Evolutionary conservation across 2,888 invertebrate genomes (phyloP), one percentile per base, ranked within the genome.

Genomic region (Iselma pallidipennis): DNA sequence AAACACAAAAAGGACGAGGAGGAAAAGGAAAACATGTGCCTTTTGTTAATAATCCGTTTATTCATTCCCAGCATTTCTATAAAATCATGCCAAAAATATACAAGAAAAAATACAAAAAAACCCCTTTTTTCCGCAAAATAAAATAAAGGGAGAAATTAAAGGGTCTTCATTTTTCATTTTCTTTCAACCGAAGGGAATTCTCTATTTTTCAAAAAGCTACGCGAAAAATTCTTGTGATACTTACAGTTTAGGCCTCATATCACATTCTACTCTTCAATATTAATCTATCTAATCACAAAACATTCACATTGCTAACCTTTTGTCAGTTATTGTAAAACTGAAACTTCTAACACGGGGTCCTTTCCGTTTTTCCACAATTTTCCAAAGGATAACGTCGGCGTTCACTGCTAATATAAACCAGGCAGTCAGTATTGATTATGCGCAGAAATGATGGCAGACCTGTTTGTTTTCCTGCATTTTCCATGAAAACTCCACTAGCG

Each of bases 351-450:
- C 28, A 16, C 7, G 9, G 10, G 4, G 2, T 31, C 10, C 14
- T 23, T 10, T 2, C 5, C 42, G 57, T 58, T 59, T 61, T 65
- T 54, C 58, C 49, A 70, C 66, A 64, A 59, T 62, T 69, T 67
- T 67, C 60, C 60, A 70, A 72, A 70, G 69, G 69, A 67, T 69
- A 71, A 70, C 69, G n/a, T n/a, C n/a, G 70, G 68, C 71, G 70
- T 62, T 67, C 61, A 71, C 66, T 67, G 66, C 61, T 66, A 66
- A 69, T 66, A n/a, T n/a, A n/a, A 45, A 45, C 69, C 66, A 71
- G 73, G 71, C 69, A 71, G 71, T 68, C 69, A 66, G 71, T 78
- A 79, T 79, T 75, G 78, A 79, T 79, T 78, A 65, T 77, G 77
- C 76, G 77, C 77, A 71, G 70, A 65, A 63, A 68, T 61, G 67